Evolutionary conservation across 2,797 vertebrate genomes (phyloP).

Genomic region (Enteromius viviparus): DNA sequence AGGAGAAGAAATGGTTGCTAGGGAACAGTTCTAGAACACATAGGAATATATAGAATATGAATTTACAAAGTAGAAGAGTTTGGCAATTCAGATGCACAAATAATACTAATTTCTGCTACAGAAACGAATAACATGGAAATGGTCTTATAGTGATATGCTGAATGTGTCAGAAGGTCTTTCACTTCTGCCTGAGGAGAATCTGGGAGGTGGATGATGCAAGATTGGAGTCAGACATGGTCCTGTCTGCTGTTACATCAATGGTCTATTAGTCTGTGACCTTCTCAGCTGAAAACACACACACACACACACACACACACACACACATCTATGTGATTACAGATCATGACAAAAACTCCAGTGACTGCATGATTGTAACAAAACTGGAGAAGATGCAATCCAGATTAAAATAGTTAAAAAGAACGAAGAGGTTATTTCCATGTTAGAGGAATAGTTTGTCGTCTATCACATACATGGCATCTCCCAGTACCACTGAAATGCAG

Average conservation of each 20-base stretch:
- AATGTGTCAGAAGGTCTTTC: background rate
- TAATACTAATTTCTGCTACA: background rate
- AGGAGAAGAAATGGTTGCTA: conserved; percentile 68
- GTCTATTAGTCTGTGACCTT: background rate
- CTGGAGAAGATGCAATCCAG: background rate
- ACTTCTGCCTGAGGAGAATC: background rate
- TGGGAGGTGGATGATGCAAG: conserved; percentile 23
- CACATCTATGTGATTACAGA: background rate
- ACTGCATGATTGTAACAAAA: background rate
- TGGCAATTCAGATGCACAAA: background rate
- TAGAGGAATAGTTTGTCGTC: background rate
- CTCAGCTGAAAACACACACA: background rate
- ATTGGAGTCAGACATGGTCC: background rate
- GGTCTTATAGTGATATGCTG: background rate
- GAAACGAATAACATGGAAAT: background rate
- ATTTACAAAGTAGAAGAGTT: background rate
- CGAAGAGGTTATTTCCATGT: background rate
- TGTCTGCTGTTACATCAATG: background rate
- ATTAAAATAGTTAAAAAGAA: background rate
- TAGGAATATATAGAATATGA: background rate
- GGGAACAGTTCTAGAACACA: conserved; percentile 65
- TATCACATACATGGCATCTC: background rate
- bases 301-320: background rate
- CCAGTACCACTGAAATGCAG: background rate
- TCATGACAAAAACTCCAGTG: background rate